These are phyloP conservation scores for Remorina albescens DNA, from an alignment of 2,797 vertebrate species.

Conservation along the genomic window DNA sequence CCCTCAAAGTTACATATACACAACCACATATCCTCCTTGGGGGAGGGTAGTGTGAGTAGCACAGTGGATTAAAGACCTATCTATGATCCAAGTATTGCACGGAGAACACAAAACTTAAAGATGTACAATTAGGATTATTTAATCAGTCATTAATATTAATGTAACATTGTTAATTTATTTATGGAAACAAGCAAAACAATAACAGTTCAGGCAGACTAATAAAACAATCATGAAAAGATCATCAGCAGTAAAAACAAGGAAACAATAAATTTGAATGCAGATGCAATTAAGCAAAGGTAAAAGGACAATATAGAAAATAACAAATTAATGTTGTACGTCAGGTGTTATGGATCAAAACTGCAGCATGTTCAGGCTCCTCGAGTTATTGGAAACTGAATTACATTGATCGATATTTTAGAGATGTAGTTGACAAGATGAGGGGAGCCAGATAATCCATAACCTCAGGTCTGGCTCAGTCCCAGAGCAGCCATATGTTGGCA, in stretches of 20 bases:
- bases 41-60: not conserved
- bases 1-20: not conserved
- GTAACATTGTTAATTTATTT: not conserved
- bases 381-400: not conserved
- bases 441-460: constrained; percentile 39
- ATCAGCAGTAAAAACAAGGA: not conserved
- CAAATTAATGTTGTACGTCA: not conserved
- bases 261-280: not conserved
- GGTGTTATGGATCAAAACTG: not conserved
- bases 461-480: constrained; percentile 40
- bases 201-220: not conserved
- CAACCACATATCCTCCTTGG: too few species aligned
- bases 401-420: constrained; percentile 8
- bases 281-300: not conserved
- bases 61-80: not conserved
- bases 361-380: not conserved
- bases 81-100: not conserved
- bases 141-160: not conserved
- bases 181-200: too few species aligned
- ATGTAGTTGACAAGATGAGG: constrained; percentile 3
- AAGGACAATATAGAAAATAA: not conserved
- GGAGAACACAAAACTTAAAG: not conserved
- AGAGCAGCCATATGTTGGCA: constrained; percentile 62
- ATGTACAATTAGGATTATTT: not conserved
- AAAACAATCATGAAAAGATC: too few species aligned